A percentile compares a stretch with the other conserved stretches of the same genome.
phyloP scores from a whole-genome alignment of 2,888 invertebrate genomes.

The Noctuana brunneofusca region DNA sequence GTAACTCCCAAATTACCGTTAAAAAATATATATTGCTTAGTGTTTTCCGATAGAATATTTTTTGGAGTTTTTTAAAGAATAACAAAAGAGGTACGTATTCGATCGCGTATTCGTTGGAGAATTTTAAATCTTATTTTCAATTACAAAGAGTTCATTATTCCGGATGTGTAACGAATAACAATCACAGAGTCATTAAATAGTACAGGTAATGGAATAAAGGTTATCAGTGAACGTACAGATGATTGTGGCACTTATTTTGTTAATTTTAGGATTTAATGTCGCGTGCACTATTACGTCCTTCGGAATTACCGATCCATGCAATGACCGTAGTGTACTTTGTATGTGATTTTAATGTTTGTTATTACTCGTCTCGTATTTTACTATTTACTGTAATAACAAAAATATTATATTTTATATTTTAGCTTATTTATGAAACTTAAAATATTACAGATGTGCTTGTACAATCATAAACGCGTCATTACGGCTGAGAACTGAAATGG shows the following conservation, averaged over 20 bases:
- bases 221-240: background rate
- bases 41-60: no score
- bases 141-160: background rate
- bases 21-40: no score
- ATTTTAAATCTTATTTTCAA: background rate
- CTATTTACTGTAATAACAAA: background rate
- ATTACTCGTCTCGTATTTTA: background rate
- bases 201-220: background rate
- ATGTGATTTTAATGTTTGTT: slow-evolving; percentile 2
- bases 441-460: no score
- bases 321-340: background rate
- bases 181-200: background rate
- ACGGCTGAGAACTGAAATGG: no score
- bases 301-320: slow-evolving; percentile 1
- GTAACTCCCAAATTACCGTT: no score
- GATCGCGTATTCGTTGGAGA: background rate
- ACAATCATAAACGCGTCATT: no score
- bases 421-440: background rate
- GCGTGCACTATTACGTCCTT: background rate
- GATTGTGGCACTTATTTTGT: background rate
- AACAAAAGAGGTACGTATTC: no score
- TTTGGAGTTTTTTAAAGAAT: no score
- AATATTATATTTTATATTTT: no score
- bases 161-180: background rate
- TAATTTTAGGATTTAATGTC: background rate